These are phyloP conservation scores for Onychorhynchus coronatus DNA, from an alignment of 2,113 vertebrate genomes.

Conservation along the genomic window DNA sequence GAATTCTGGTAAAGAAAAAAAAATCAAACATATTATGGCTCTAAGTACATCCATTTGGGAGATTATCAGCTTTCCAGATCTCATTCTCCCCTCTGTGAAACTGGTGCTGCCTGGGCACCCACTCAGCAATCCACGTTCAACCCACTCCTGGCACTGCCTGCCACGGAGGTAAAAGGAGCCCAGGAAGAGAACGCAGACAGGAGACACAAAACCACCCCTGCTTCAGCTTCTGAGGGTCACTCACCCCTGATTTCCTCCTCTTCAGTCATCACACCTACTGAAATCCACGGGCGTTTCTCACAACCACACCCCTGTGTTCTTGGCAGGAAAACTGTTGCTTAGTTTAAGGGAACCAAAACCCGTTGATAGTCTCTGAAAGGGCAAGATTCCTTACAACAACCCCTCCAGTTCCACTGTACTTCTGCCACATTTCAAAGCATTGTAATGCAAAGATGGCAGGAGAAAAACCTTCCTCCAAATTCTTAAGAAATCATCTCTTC, in stretches of 20 bases:
- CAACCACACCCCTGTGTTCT: no score
- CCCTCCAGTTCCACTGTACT: neutral
- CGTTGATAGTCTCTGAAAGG: neutral
- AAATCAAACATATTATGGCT: neutral
- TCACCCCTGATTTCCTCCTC: neutral
- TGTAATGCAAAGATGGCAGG: neutral
- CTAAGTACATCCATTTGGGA: constrained; percentile 23
- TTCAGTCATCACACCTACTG: neutral
- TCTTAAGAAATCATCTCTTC: neutral
- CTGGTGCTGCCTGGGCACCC: neutral
- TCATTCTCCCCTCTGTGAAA: neutral
- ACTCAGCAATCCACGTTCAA: neutral
- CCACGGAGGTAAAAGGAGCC: neutral
- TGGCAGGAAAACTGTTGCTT: neutral
- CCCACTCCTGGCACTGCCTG: neutral
- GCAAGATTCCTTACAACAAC: neutral
- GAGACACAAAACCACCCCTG: neutral
- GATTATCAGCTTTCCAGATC: neutral
- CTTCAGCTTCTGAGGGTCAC: neutral
- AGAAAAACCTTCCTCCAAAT: neutral
- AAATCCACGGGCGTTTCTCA: neutral
- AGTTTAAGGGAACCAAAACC: neutral
- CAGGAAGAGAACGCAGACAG: neutral
- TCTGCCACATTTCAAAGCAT: neutral
- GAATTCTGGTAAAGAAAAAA: constrained; percentile 27